These are phyloP conservation scores for Alloplasta piceator DNA, from an alignment of 2,888 invertebrate genomes.

Conservation along the genomic window DNA sequence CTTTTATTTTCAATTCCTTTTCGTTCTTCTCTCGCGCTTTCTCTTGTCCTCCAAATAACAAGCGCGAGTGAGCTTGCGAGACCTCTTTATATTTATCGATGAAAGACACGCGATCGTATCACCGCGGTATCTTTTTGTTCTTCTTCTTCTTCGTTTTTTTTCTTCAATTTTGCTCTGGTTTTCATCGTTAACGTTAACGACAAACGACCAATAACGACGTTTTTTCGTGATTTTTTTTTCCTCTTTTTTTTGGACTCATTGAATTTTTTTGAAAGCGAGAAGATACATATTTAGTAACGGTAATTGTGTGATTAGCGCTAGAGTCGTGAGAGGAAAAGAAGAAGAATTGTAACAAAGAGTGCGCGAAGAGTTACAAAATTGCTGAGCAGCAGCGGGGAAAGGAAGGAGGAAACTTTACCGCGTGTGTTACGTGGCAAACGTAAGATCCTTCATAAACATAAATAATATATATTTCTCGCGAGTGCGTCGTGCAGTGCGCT, in stretches of 20 bases:
- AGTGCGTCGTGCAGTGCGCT: slow-evolving; percentile 58
- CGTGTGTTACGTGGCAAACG: background rate
- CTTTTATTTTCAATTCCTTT: slow-evolving; percentile 28
- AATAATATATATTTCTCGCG: slow-evolving; percentile 42
- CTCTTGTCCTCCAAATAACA: slow-evolving; percentile 21
- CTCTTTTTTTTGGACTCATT: background rate
- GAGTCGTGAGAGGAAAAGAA: background rate
- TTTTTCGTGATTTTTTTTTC: background rate
- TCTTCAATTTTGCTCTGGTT: slow-evolving; percentile 20
- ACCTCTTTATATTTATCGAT: slow-evolving; percentile 65
- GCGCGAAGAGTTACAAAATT: background rate
- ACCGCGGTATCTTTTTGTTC: slow-evolving; percentile 30
- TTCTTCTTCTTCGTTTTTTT: slow-evolving; percentile 30
- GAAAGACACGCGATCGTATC: slow-evolving; percentile 65
- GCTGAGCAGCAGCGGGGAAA: background rate
- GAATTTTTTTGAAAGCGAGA: background rate
- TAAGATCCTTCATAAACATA: slow-evolving; percentile 1
- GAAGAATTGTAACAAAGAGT: background rate
- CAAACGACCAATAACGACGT: background rate
- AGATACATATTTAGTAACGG: background rate
- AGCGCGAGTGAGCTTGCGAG: slow-evolving; percentile 39
- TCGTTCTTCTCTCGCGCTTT: slow-evolving; percentile 45
- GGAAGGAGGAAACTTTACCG: background rate
- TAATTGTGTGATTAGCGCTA: background rate
- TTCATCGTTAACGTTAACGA: slow-evolving; percentile 10